These are phyloP conservation scores for Eumerus sabulonum DNA, from an alignment of 2,888 invertebrate species.

Conservation along the genomic window DNA sequence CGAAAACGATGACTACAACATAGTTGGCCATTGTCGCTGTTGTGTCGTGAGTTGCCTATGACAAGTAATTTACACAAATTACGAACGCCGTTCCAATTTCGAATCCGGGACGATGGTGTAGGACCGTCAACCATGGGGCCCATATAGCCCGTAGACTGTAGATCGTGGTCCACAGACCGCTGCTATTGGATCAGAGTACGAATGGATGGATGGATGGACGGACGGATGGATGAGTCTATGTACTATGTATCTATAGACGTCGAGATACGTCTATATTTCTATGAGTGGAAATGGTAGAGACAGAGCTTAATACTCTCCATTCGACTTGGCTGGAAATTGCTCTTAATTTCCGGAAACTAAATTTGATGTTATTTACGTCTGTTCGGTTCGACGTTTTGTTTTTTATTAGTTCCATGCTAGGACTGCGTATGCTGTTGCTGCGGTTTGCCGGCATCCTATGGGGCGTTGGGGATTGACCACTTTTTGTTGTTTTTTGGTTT, in stretches of 20 bases:
- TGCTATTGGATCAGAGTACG: no score
- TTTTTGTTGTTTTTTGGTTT: slow-evolving; percentile 36
- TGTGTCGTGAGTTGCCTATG: slow-evolving; percentile 65
- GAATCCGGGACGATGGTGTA: slow-evolving; percentile 17
- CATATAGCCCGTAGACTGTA: background rate
- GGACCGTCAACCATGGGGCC: no score
- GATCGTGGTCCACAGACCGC: slow-evolving; percentile 22
- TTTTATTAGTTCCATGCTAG: slow-evolving; percentile 3
- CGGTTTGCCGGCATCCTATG: slow-evolving; percentile 25
- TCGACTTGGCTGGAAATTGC: slow-evolving; percentile 66
- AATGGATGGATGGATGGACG: no score
- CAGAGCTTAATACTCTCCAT: slow-evolving; percentile 57
- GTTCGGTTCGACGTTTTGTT: slow-evolving; percentile 31
- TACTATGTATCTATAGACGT: no score
- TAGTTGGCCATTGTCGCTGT: slow-evolving; percentile 62
- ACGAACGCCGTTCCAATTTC: slow-evolving; percentile 66
- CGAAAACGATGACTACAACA: slow-evolving; percentile 1
- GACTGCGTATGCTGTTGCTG: slow-evolving; percentile 4
- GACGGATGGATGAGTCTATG: no score
- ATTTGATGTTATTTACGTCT: slow-evolving; percentile 65
- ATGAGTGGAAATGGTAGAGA: background rate
- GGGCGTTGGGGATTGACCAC: slow-evolving; percentile 43
- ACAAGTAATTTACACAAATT: slow-evolving; percentile 69
- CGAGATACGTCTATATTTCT: no score
- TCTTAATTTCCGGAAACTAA: slow-evolving; percentile 69